Conservation (phyloP, 1,140 invertebrate genomes). For the Ostrea denselamellosa region DNA sequence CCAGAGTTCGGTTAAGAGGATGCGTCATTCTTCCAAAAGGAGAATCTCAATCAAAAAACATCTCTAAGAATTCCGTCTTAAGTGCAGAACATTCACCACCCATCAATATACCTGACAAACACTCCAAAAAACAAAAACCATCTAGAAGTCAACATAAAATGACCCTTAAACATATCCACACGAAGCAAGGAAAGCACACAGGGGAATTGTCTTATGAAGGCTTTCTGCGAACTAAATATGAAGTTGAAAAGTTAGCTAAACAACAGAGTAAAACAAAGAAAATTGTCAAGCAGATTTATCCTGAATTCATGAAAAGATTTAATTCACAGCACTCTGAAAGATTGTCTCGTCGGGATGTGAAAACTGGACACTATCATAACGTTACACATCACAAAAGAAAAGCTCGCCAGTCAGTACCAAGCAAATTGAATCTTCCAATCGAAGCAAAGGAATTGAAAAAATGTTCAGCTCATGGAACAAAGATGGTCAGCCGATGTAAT, state of each 20-base stretch:
- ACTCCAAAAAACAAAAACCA: neutral
- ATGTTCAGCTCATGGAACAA: neutral
- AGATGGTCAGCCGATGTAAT: neutral
- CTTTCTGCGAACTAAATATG: neutral
- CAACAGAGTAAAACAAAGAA: neutral
- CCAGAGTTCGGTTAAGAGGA: neutral
- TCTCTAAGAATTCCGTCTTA: neutral
- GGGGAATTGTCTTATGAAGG: neutral
- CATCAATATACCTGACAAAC: neutral
- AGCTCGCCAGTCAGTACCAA: neutral
- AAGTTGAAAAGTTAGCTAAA: neutral
- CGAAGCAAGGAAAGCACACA: neutral
- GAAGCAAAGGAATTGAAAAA: neutral
- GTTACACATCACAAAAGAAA: neutral
- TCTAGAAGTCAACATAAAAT: neutral
- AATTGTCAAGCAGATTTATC: neutral
- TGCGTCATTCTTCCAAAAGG: neutral
- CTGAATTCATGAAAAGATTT: neutral
- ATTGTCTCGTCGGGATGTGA: neutral
- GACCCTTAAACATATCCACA: neutral
- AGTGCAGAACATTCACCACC: neutral
- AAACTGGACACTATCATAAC: neutral
- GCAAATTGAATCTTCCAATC: neutral
- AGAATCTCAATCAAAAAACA: neutral
- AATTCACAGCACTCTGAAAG: no score